Evolutionary conservation across 2,888 invertebrate species (phyloP).

Genomic region (Pseudeuparius sepicola): DNA sequence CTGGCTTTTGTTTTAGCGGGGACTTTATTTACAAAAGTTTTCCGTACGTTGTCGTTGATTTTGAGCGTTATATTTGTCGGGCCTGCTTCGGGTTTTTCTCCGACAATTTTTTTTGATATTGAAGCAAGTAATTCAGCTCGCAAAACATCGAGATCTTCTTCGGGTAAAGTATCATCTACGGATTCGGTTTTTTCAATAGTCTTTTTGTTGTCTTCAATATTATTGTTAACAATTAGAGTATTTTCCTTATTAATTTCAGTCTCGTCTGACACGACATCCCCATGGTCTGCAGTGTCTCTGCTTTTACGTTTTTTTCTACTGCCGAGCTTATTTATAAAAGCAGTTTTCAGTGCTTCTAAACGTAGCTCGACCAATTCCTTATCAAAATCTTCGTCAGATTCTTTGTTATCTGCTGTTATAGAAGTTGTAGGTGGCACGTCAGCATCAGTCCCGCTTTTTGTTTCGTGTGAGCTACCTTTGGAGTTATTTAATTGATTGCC

Average conservation of each 20-base stretch:
- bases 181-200: slow-evolving; percentile 9
- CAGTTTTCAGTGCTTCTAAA: slow-evolving; percentile 58
- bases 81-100: slow-evolving; percentile 13
- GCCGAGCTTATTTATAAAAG: slow-evolving; percentile 53
- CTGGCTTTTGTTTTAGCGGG: slow-evolving; percentile 4
- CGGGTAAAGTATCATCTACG: slow-evolving; percentile 25
- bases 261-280: no score
- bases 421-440: slow-evolving; percentile 6
- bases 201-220: slow-evolving; percentile 9
- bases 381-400: slow-evolving; percentile 33
- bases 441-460: slow-evolving; percentile 9
- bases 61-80: not conserved
- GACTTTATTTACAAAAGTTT: slow-evolving; percentile 8
- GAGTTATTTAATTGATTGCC: no score
- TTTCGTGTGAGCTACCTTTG: no score
- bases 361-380: slow-evolving; percentile 53
- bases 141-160: slow-evolving; percentile 52
- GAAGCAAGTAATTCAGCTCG: slow-evolving; percentile 50
- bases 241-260: slow-evolving; percentile 29
- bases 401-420: slow-evolving; percentile 13
- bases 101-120: slow-evolving; percentile 47
- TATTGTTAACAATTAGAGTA: slow-evolving; percentile 13
- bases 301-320: slow-evolving; percentile 46
- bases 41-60: slow-evolving; percentile 2
- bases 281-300: no score